These are phyloP conservation scores for Malacosoma neustria DNA, from an alignment of 2,888 invertebrate genomes.

Conservation along the genomic window DNA sequence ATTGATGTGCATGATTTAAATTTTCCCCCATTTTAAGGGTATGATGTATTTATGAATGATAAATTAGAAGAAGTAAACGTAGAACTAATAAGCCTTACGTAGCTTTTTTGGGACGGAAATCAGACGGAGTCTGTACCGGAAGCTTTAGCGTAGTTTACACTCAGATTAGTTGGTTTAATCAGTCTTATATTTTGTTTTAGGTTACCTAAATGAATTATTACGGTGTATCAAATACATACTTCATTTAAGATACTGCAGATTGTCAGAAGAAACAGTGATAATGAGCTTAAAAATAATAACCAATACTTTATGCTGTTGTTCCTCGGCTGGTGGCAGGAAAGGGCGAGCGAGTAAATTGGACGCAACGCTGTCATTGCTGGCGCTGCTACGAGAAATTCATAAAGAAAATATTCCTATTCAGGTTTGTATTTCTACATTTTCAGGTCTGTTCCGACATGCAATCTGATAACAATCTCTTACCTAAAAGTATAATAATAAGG, in stretches of 20 bases:
- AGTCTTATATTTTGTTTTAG: slow-evolving; percentile 22
- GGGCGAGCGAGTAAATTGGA: slow-evolving; percentile 54
- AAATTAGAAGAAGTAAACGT: no score
- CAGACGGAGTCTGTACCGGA: no score
- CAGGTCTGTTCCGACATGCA: no score
- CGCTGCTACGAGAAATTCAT: slow-evolving; percentile 36
- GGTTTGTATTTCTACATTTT: no score
- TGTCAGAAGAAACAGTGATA: slow-evolving; percentile 46
- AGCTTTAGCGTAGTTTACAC: no score
- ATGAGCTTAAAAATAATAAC: slow-evolving; percentile 31
- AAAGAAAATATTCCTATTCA: slow-evolving; percentile 43
- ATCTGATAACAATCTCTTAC: no score
- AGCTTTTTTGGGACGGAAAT: no score
- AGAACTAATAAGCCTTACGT: no score
- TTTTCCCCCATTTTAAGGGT: no score
- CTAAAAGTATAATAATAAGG: no score
- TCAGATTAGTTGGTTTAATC: slow-evolving; percentile 3
- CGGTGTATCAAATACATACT: slow-evolving; percentile 49
- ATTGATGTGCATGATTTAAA: no score
- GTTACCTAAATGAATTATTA: slow-evolving; percentile 57
- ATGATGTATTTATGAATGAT: no score
- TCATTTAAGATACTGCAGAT: slow-evolving; percentile 39
- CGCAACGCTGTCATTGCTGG: slow-evolving; percentile 39
- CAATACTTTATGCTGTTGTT: slow-evolving; percentile 34
- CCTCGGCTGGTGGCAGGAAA: slow-evolving; percentile 47